Evolutionary conservation across 1,140 invertebrate species (phyloP), one percentile per base, ranked within the genome.

Genomic region (Drosophila azteca): DNA sequence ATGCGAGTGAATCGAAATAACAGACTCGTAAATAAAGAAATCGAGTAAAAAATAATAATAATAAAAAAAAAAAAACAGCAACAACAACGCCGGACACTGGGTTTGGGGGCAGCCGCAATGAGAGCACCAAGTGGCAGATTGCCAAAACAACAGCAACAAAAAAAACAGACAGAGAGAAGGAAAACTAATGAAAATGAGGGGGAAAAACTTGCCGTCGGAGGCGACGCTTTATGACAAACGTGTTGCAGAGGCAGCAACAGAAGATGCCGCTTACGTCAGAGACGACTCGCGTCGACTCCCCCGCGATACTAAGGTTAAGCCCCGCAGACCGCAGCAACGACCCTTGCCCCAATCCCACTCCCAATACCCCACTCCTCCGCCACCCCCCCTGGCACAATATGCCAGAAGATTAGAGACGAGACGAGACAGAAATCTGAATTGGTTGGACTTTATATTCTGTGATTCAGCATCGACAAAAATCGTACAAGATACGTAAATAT

Each of bases 1-100:
- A 49, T 29, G 51, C 22, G 43, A 31, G 39, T 43, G 67, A 29
- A 58, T 45, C 60, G 35, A 39, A 39, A 39, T 39, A 39, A 39
- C 35, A 39, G 13, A 51, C 60, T 64, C 80, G 73, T 87, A 87
- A 87, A 85, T 85, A 78, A 81, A 74, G 79, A 64, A 77, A 77
- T 73, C 41, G 59, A 60, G 45, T 45, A 73, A 55, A 45, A 61
- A 15, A 31, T 29, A 62, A 53, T 45, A 7, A 58, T 29, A 58
- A 11, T 1, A 22, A 58, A 48, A 8, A 39, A 11, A 59, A 61
- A 11, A 17, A 51, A 51, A n/a, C 13, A 52, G 50, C 51, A 51
- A 9, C 13, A 52, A 49, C 54, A 43, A 49, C 68, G 43, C 46
- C 60, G 77, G 53, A 50, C 48, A 59, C 61, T 80, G 44, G 35